Evolutionary conservation across 1,140 invertebrate genomes (phyloP).

Genomic region (Bombyx mandarina): DNA sequence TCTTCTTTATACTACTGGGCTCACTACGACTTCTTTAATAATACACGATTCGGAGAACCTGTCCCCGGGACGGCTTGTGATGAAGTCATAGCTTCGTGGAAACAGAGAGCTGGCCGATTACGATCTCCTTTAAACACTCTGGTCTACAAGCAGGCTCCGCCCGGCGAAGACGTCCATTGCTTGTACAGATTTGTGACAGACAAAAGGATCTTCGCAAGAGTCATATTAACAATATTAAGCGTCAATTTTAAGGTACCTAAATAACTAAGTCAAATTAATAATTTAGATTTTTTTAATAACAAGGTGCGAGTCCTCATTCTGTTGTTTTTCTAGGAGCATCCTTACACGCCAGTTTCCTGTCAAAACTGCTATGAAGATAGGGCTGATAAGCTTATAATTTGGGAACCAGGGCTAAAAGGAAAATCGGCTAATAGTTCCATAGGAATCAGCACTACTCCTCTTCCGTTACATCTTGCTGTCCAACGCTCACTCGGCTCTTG

Average conservation of each 20-base stretch:
- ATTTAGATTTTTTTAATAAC: too few relatives aligned
- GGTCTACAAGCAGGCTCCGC: constrained; percentile 82
- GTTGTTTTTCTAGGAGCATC: constrained; percentile 74
- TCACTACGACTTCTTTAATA: constrained; percentile 94
- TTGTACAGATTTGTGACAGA: constrained; percentile 88
- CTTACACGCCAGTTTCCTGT: constrained; percentile 84
- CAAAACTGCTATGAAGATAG: constrained; percentile 87
- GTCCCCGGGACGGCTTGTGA: constrained; percentile 86
- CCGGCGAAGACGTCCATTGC: constrained; percentile 81
- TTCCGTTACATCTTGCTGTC: constrained; percentile 71
- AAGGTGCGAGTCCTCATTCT: neutral
- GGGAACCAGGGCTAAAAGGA: constrained; percentile 75
- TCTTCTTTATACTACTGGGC: constrained; percentile 92
- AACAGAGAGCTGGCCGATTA: constrained; percentile 77
- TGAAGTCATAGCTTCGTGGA: constrained; percentile 87
- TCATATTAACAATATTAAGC: constrained; percentile 80
- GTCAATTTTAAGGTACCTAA: constrained; percentile 76
- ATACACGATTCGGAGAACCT: constrained; percentile 85
- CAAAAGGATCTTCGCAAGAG: constrained; percentile 81
- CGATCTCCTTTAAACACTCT: constrained; percentile 87
- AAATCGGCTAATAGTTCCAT: constrained; percentile 43
- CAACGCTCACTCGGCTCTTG: constrained; percentile 73
- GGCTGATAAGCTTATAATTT: constrained; percentile 84
- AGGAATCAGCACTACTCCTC: constrained; percentile 54
- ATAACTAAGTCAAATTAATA: too few relatives aligned